phyloP scores from a whole-genome alignment of 2,888 invertebrate genomes.

The Himalopsyche anomala region DNA sequence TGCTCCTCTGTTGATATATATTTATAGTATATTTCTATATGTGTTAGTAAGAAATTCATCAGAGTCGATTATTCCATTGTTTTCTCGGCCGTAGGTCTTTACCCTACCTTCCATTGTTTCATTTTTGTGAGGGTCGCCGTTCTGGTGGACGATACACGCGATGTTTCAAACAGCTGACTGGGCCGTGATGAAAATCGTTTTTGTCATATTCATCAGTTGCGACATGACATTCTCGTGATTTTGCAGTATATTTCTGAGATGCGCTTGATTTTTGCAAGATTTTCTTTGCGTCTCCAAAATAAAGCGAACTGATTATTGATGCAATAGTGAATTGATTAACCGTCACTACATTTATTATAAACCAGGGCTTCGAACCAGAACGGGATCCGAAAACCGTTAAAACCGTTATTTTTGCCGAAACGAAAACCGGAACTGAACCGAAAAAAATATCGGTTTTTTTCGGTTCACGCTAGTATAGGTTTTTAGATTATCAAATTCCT shows the following conservation, averaged over 20 bases:
- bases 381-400: too few relatives aligned
- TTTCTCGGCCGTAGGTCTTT: constrained; percentile 34
- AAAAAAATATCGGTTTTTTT: too few relatives aligned
- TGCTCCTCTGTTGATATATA: neutral
- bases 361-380: too few relatives aligned
- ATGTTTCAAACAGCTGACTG: constrained; percentile 13
- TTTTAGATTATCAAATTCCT: too few relatives aligned
- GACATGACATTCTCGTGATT: neutral
- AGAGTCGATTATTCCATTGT: constrained; percentile 34
- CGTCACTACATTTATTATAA: too few relatives aligned
- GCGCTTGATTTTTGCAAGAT: too few relatives aligned
- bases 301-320: too few relatives aligned
- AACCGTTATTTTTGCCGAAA: too few relatives aligned
- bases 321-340: too few relatives aligned
- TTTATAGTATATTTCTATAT: neutral
- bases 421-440: too few relatives aligned
- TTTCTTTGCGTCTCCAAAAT: too few relatives aligned
- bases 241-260: neutral
- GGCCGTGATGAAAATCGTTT: constrained; percentile 4
- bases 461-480: too few relatives aligned
- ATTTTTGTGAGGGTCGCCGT: constrained; percentile 10
- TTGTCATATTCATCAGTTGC: constrained; percentile 3
- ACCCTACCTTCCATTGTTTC: constrained; percentile 34
- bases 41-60: constrained; percentile 13
- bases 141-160: constrained; percentile 22